Base-by-base conservation (phyloP, 1,140 invertebrate species). In the Pseudobourletiella spinata region DNA sequence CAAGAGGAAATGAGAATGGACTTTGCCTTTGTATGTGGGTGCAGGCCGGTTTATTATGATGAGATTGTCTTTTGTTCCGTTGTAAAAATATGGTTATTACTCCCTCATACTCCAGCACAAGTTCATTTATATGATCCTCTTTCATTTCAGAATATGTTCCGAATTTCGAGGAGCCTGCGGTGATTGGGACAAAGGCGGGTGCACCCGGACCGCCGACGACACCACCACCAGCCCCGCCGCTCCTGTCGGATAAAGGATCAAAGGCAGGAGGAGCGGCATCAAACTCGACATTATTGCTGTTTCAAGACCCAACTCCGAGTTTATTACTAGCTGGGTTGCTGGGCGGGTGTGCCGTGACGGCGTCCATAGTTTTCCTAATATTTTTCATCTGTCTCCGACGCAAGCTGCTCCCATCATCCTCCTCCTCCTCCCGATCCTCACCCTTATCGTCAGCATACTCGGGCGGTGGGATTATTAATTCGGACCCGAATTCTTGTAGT, bases 381-480 rank as follows among this genome's bases (percentile, higher is more conserved):
- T 70, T 70, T 61, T 70, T 70, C 68, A 63, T 70, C 29, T 70
- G 65, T 63, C 65, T 70, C 4, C 63, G 63, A 59, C 67, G 67
- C 48, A 69, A 69, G 59, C 62, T 69, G 57, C 50, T 65, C n/a
- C 60, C 67, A 25, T 55, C 51, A 59, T 58, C 64, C 32, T 48
- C 57, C 35, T 58, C 58, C n/a, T 61, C 60, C 39, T 26, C 57
- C 59, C 54, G 25, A 35, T 46, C 58, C 4, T 32, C 29, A 28
- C 30, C 30, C 18, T 48, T 18, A 28, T 46, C 57, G 59, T 29
- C 26, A 43, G 59, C 50, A 42, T 28, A 52, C 30, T 52, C 28
- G 26, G 54, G 39, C 48, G 52, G 52, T 30, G 50, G 51, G 11
- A 39, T 54, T 54, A 28, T 54, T 26, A 54, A 54, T 30, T 54